phyloP scores from a whole-genome alignment of 2,888 invertebrate species.

The Physocephala rufipes region DNA sequence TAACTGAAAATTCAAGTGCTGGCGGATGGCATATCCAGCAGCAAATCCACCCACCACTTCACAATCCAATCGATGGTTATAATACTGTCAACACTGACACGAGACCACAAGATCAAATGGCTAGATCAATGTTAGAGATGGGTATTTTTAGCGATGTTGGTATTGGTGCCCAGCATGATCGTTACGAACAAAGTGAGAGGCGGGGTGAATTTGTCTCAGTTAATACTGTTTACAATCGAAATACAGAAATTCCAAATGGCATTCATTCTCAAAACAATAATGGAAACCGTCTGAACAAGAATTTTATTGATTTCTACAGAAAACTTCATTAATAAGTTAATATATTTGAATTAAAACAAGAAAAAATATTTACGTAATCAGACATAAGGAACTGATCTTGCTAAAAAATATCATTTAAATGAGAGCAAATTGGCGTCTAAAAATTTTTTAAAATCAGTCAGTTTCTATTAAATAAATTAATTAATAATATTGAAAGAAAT shows the following conservation, averaged over 20 bases:
- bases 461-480: too few relatives aligned
- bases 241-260: constrained; percentile 32
- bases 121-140: constrained; percentile 16
- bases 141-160: constrained; percentile 15
- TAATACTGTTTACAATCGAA: constrained; percentile 46
- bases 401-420: too few relatives aligned
- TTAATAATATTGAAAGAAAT: too few relatives aligned
- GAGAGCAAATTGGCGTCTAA: too few relatives aligned
- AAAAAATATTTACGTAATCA: neutral
- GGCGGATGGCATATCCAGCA: neutral
- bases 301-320: constrained; percentile 57
- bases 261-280: constrained; percentile 27
- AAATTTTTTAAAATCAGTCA: too few relatives aligned
- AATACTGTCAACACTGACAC: neutral
- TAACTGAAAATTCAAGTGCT: too few relatives aligned
- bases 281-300: constrained; percentile 46
- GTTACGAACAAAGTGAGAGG: neutral
- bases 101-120: constrained; percentile 18
- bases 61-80: neutral
- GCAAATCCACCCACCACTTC: neutral
- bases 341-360: neutral
- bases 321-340: constrained; percentile 55
- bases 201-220: constrained; percentile 54
- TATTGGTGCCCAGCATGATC: neutral
- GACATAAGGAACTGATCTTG: too few relatives aligned